These are phyloP conservation scores for Gila robusta DNA, from an alignment of 2,797 vertebrate species.

Conservation along the genomic window DNA sequence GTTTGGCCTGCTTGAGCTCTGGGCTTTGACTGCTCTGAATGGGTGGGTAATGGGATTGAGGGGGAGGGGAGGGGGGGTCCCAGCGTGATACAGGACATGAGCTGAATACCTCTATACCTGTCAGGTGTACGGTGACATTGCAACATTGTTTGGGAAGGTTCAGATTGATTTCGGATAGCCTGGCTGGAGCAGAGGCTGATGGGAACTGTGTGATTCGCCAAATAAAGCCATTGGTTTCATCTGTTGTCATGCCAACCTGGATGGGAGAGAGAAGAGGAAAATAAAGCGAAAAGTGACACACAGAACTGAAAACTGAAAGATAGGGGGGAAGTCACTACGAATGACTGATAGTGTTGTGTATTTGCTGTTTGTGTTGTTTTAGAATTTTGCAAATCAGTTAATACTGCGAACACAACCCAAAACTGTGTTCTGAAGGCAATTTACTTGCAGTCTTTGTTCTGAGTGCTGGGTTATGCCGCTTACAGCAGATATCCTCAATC, in stretches of 20 bases:
- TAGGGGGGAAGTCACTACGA: background rate
- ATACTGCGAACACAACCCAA: background rate
- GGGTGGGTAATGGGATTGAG: slow-evolving; percentile 58
- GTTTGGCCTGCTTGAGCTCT: slow-evolving; percentile 24
- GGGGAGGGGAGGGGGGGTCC: slow-evolving; percentile 69
- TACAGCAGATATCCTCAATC: background rate
- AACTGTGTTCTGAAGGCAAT: background rate
- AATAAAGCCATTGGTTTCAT: slow-evolving; percentile 85
- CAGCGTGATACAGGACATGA: slow-evolving; percentile 53
- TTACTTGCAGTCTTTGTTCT: background rate
- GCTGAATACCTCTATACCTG: slow-evolving; percentile 83
- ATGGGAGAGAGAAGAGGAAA: slow-evolving; percentile 55
- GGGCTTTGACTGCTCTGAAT: slow-evolving; percentile 52
- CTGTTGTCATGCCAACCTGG: slow-evolving; percentile 85
- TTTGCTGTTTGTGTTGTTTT: slow-evolving; percentile 11
- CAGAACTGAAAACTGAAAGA: slow-evolving; percentile 11
- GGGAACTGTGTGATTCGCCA: slow-evolving; percentile 82
- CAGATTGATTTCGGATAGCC: slow-evolving; percentile 87
- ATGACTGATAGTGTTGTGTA: background rate
- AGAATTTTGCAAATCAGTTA: slow-evolving; percentile 9
- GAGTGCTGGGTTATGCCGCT: background rate
- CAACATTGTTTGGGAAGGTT: slow-evolving; percentile 87
- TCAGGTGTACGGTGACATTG: slow-evolving; percentile 90
- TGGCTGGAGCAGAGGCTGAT: slow-evolving; percentile 82
- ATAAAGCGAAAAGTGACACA: slow-evolving; percentile 9